Evolutionary conservation across 92 coral and sea anemone species (phyloP), one percentile per base, ranked within the genome.

Genomic region (Diadumene lineata): DNA sequence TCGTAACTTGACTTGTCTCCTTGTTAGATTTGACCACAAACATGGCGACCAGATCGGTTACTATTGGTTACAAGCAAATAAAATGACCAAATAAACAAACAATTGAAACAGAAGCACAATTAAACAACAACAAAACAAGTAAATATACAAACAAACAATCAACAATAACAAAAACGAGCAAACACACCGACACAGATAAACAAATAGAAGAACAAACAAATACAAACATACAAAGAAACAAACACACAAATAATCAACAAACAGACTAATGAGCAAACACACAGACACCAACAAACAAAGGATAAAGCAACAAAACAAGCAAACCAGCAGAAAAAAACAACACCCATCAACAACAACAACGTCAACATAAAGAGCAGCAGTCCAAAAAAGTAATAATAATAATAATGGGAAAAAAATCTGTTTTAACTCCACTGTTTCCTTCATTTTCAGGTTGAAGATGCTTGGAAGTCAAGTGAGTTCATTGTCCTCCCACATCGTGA

Each of bases 401-500:
- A n/a, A n/a, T n/a, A n/a, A n/a, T n/a, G n/a, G n/a, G n/a, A n/a
- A n/a, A n/a, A n/a, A n/a, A n/a, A n/a, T n/a, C n/a, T n/a, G n/a
- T n/a, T n/a, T n/a, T n/a, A n/a, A n/a, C n/a, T n/a, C n/a, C n/a
- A n/a, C n/a, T n/a, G n/a, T n/a, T n/a, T n/a, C n/a, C n/a, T 21
- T 1, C 28, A 28, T 29, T 62, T 29, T 17, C 29, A 62, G 98
- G 98, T 94, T 69, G 98, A 94, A 79, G 98, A 94, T 69, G 86
- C 94, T 7, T 94, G 98, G 98, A 94, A 94, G 74, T 85, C 92
- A 48, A 88, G 97, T 34, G 98, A 94, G 85, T 94, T 94, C 70
- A 72, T 94, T 30, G 98, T 92, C 18, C 88, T 94, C 13, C 98
- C 98, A 63, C 98, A 94, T 74, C 97, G 98, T 19, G 98, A 94